phyloP scores from a whole-genome alignment of 2,113 vertebrate species.

The Menura novaehollandiae region DNA sequence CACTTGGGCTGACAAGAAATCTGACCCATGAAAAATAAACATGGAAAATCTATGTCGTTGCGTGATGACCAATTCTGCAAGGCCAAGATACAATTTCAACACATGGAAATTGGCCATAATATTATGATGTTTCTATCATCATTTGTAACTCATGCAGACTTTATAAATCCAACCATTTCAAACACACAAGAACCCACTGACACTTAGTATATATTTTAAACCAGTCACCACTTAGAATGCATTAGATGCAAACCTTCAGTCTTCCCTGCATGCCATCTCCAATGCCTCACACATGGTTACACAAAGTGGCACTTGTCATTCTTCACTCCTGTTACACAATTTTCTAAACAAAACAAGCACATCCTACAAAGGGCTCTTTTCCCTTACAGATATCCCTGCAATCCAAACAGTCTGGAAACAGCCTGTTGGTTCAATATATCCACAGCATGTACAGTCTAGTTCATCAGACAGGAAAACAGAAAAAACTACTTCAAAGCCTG shows the following conservation, averaged over 20 bases:
- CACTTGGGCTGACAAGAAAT: rapidly evolving
- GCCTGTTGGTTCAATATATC: not conserved
- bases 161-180: not conserved
- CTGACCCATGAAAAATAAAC: not conserved
- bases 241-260: not conserved
- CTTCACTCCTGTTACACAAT: not conserved
- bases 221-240: not conserved
- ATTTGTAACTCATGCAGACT: not conserved
- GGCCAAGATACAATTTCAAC: not conserved
- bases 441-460: not conserved
- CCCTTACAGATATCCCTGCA: not conserved
- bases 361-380: not conserved
- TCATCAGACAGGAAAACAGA: not conserved
- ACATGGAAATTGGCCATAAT: not conserved
- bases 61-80: not conserved
- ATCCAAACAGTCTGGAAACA: not conserved
- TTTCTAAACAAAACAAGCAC: not conserved
- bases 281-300: rapidly evolving
- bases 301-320: not conserved
- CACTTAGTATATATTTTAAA: not conserved
- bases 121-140: rapidly evolving
- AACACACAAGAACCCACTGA: not conserved
- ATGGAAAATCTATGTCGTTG: not conserved
- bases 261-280: not conserved
- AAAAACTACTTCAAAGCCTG: not conserved